phyloP scores from a whole-genome alignment of 2,797 vertebrate species.

The Kryptolebias ocellatus region DNA sequence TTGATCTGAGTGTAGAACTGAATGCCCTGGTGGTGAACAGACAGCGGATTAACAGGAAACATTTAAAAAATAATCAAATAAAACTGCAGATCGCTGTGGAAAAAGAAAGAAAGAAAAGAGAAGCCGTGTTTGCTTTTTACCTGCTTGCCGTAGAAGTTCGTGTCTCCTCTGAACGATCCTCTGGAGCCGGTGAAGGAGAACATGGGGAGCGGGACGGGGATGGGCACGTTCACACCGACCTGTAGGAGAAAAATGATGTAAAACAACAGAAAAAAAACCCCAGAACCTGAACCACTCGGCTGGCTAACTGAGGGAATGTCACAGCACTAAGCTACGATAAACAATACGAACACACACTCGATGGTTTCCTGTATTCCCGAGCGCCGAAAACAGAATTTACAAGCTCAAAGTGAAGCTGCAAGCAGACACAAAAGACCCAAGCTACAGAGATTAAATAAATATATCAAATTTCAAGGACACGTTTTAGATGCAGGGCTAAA shows the following conservation, averaged over 20 bases:
- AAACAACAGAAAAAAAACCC: not conserved
- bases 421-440: not conserved
- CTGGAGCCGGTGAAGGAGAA: conserved; percentile 98
- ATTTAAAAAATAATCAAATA: not conserved
- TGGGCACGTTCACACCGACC: conserved; percentile 97
- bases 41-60: not conserved
- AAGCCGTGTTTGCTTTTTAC: conserved; percentile 68
- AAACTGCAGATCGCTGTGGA: not conserved
- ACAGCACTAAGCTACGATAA: not conserved
- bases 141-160: conserved; percentile 99
- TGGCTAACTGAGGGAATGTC: no score
- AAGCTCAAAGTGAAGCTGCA: not conserved
- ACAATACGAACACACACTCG: not conserved
- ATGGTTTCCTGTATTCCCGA: not conserved
- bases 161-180: conserved; percentile 95
- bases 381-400: not conserved
- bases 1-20: conserved; percentile 96
- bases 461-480: no score
- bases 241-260: conserved; percentile 54
- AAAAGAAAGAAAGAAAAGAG: not conserved
- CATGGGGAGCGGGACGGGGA: conserved; percentile 98
- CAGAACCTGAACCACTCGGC: not conserved
- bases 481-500: no score
- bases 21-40: conserved; percentile 83
- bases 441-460: no score